Base-by-base conservation (phyloP, 2,797 vertebrate species). In the Kryptolebias ocellatus region DNA sequence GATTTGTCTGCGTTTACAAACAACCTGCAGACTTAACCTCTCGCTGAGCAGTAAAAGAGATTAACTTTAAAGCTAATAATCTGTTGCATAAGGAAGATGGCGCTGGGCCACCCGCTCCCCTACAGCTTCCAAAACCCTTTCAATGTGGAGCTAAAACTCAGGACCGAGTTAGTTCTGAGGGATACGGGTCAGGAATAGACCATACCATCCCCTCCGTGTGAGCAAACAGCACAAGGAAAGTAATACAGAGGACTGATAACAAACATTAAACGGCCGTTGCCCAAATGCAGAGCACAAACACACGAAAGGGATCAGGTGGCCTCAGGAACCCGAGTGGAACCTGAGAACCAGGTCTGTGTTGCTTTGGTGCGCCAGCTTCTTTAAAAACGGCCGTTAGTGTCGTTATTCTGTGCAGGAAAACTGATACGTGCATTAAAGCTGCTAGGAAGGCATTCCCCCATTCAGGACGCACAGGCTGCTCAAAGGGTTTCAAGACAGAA, bases 51-150 rank as follows among this genome's bases (percentile, higher is more conserved):
- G 28, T 90, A 92, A 90, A 24, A 76, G 69, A 81, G 89, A 78
- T 93, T 90, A 74, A 60, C 73, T 72, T 68, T 20, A 28, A 68
- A 64, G 81, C 80, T 69, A 85, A 84, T 85, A 81, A 88, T 65
- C 61, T 31, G 66, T 87, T 89, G 80, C 66, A 50, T 74, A 91
- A 90, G 64, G 58, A 66, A 77, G 28, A 67, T 55, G 79, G 75
- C 66, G 0, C 12, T 28, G 1, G 4, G 70, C 71, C 69, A 54
- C 2, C 16, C 0, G 7, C 24, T 28, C 5, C 52, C 28, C 16
- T 53, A 16, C 6, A 0, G 12, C 17, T 4, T 39, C 15, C 44
- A 42, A 73, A 83, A 87, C 79, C 87, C 79, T 78, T 67, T 42
- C 34, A 74, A 29, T 31, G 70, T 20, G 63, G 60, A 84, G 42